Evolutionary conservation across 2,113 vertebrate species (phyloP).

Genomic region (Ophiodon elongatus): DNA sequence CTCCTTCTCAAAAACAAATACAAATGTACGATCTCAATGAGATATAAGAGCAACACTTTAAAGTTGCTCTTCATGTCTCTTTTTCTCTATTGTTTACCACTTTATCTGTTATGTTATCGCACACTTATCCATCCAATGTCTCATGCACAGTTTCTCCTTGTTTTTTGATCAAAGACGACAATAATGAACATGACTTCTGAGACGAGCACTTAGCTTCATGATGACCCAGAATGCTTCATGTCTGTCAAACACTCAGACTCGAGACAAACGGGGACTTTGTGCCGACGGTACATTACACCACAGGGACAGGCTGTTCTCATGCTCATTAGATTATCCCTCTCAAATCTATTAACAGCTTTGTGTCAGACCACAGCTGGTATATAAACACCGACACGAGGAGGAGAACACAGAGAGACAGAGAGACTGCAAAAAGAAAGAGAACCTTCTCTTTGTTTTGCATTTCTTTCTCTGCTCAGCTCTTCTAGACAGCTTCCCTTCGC

Average conservation of each 20-base stretch:
- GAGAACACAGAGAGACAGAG: constrained; percentile 25
- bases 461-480: constrained; percentile 19
- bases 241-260: too few relatives aligned
- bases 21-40: too few relatives aligned
- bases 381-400: constrained; percentile 3
- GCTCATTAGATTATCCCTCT: constrained; percentile 33
- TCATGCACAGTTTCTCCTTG: too few relatives aligned
- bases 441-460: constrained; percentile 59
- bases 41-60: not conserved
- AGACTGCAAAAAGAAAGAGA: constrained; percentile 64
- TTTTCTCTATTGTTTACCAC: not conserved
- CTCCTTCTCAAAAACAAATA: too few relatives aligned
- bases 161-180: too few relatives aligned
- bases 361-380: not conserved
- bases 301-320: constrained; percentile 23
- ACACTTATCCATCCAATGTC: too few relatives aligned
- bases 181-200: too few relatives aligned
- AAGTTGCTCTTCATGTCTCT: not conserved
- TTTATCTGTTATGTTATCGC: not conserved
- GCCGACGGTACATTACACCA: not conserved
- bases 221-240: not conserved
- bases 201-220: not conserved
- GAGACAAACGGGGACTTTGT: too few relatives aligned
- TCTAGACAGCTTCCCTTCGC: constrained; percentile 3
- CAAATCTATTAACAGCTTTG: constrained; percentile 42